Evolutionary conservation across 2,797 vertebrate genomes (phyloP), one percentile per base, ranked within the genome.

Genomic region (Echiichthys vipera): DNA sequence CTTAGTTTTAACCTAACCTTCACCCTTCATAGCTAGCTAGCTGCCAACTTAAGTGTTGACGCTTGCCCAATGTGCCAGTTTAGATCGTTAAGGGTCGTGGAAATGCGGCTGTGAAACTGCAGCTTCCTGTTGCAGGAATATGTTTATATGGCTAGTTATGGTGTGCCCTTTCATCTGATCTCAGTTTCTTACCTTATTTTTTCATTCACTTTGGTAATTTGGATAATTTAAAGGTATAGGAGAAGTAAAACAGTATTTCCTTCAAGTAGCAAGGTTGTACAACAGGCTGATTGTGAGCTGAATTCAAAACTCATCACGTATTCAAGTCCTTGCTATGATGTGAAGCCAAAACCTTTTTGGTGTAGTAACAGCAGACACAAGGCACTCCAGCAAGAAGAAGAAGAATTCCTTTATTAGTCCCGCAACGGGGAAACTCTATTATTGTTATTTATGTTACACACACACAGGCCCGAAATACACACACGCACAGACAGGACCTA

Each of bases 311-410:
- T 75, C 71, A 71, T 84, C 57, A 65, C 7, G 4, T 83, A 83
- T 79, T 83, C 81, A 81, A 85, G 84, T 78, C 63, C 66, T 56
- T 69, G 30, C 46, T 54, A 7, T 40, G 39, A 62, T 57, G 20
- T 27, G 37, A 42, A 69, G 72, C 79, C 75, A 77, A 40, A 77
- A 45, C 24, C 43, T 20, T 83, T 66, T 47, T 58, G 55, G 62
- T 78, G 79, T 18, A 65, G 67, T 78, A 84, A 81, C 77, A 83
- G 78, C 65, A 69, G 61, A 22, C 47, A 20, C 47, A 59, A 78
- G 47, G 50, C 7, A 0, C 71, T 78, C 8, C 53, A 49, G 70
- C 65, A 79, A 50, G 65, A n/a, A n/a, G n/a, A n/a, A n/a, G n/a
- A n/a, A n/a, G n/a, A n/a, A n/a, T n/a, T n/a, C n/a, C n/a, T n/a